Evolutionary conservation across 2,797 vertebrate genomes (phyloP).

Genomic region (Galago senegalensis): DNA sequence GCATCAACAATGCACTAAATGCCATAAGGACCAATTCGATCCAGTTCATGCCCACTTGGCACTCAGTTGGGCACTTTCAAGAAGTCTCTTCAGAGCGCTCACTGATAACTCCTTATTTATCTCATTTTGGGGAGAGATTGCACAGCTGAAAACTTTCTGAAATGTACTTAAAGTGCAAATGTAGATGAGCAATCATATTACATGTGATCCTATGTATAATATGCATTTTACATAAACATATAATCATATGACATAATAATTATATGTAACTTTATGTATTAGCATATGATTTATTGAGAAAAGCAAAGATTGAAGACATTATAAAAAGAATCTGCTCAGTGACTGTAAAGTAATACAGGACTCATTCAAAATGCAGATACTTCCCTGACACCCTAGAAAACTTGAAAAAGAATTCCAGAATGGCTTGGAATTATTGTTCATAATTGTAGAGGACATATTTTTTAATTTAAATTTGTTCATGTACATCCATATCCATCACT

Average conservation of each 20-base stretch:
- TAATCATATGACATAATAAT: not conserved
- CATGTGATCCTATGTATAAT: not conserved
- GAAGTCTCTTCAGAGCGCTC: not conserved
- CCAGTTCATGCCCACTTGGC: not conserved
- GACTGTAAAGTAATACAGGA: not conserved
- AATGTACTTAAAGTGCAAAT: not conserved
- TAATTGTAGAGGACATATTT: not conserved
- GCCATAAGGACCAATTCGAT: not conserved
- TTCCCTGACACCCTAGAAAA: not conserved
- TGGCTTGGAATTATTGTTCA: not conserved
- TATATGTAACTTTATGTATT: not conserved
- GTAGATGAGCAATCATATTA: not conserved
- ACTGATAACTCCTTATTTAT: not conserved
- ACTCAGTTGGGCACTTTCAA: not conserved
- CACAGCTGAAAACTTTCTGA: not conserved
- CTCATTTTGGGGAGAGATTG: not conserved
- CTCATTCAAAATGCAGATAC: not conserved
- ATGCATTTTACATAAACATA: not conserved
- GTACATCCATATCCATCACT: not conserved
- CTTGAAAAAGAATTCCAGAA: not conserved
- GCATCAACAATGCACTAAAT: not conserved
- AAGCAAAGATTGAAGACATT: not conserved
- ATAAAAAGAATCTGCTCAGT: not conserved
- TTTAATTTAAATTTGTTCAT: conserved; percentile 20
- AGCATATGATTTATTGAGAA: not conserved